These are phyloP conservation scores for Dicentrarchus labrax DNA, from an alignment of 2,113 vertebrate genomes.

Conservation along the genomic window DNA sequence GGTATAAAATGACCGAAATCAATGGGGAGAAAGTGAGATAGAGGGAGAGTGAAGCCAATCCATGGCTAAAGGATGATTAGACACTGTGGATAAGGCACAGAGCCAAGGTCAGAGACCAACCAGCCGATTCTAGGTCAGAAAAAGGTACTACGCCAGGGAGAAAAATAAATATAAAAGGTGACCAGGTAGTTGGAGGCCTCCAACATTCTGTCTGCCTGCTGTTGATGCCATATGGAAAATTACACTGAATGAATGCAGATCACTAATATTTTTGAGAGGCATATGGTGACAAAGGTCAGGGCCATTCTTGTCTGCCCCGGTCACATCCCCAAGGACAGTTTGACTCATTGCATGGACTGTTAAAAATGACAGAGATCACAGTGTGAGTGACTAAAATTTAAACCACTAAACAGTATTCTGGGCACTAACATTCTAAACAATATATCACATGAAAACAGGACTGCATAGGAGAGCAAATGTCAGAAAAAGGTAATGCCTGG, in stretches of 20 bases:
- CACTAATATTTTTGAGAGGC: slow-evolving; percentile 53
- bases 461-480: slow-evolving; percentile 1
- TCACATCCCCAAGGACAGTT: slow-evolving; percentile 50
- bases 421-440: neutral
- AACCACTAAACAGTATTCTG: slow-evolving; percentile 7
- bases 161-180: slow-evolving; percentile 53
- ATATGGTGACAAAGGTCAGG: slow-evolving; percentile 66
- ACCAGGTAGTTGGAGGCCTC: slow-evolving; percentile 19
- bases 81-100: slow-evolving; percentile 55
- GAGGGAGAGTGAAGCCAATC: slow-evolving; percentile 46
- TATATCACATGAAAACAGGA: neutral
- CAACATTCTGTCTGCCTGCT: slow-evolving; percentile 52
- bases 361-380: slow-evolving; percentile 32
- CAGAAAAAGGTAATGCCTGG: slow-evolving; percentile 8
- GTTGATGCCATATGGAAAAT: slow-evolving; percentile 65
- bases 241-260: slow-evolving; percentile 60
- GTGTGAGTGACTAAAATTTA: slow-evolving; percentile 2
- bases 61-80: slow-evolving; percentile 64
- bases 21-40: slow-evolving; percentile 67
- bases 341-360: slow-evolving; percentile 30
- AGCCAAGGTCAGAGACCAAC: slow-evolving; percentile 72
- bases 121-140: slow-evolving; percentile 53
- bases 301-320: slow-evolving; percentile 22
- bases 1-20: slow-evolving; percentile 80
- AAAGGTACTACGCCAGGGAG: slow-evolving; percentile 30